Percentiles rank a stretch among this genome's conserved stretches.
Conservation (phyloP, 1,140 invertebrate species). For the Watersipora subatra region DNA sequence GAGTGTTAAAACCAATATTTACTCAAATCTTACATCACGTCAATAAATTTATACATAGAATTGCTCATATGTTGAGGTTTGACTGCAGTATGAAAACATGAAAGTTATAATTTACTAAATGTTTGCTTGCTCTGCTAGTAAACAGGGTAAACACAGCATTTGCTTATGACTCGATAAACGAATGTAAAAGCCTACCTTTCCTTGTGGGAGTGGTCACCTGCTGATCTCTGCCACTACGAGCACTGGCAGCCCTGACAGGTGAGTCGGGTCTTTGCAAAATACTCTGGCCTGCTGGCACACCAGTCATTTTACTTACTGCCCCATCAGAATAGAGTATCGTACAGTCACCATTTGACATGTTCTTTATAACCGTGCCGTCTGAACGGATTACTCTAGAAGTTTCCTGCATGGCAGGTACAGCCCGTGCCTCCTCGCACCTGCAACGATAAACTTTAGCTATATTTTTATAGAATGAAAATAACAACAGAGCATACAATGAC, state of each 20-base stretch:
- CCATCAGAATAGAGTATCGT: conserved; percentile 36
- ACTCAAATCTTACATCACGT: too few relatives aligned
- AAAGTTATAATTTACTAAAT: too few relatives aligned
- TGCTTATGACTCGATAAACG: too few relatives aligned
- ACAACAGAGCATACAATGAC: too few relatives aligned
- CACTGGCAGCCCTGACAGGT: conserved; percentile 15
- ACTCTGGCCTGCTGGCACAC: conserved; percentile 4
- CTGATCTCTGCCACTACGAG: conserved; percentile 17
- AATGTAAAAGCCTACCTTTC: conserved; percentile 11
- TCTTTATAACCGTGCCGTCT: conserved; percentile 37
- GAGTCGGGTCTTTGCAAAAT: conserved; percentile 16
- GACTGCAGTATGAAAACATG: too few relatives aligned
- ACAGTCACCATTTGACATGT: conserved; percentile 27
- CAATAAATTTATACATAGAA: too few relatives aligned
- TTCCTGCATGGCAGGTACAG: conserved; percentile 24
- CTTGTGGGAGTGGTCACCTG: conserved; percentile 15
- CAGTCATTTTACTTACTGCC: conserved; percentile 21
- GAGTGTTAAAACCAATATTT: too few relatives aligned
- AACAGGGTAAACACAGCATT: too few relatives aligned
- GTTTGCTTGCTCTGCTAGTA: too few relatives aligned
- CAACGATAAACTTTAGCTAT: too few relatives aligned
- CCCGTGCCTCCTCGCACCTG: conserved; percentile 23
- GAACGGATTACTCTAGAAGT: conserved; percentile 27
- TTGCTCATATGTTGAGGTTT: too few relatives aligned
- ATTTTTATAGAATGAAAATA: too few relatives aligned